Evolutionary conservation across 2,888 invertebrate species (phyloP).

Genomic region (Cheilosia grossa): DNA sequence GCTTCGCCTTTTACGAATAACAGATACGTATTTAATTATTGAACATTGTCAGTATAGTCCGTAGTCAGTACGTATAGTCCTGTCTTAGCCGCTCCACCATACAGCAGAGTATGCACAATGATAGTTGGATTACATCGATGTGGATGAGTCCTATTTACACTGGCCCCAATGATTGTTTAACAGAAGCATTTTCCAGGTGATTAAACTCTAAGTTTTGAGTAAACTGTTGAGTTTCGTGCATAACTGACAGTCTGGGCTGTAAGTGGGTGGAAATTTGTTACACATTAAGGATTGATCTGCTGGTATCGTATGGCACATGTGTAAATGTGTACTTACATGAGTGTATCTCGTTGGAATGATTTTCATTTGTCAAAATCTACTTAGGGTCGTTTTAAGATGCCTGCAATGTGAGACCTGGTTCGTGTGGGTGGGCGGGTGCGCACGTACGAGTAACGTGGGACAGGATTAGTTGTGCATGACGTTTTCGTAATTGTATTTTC

Average conservation of each 20-base stretch:
- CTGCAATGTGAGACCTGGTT: slow-evolving; percentile 1
- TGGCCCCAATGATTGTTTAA: slow-evolving; percentile 67
- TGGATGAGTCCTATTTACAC: slow-evolving; percentile 57
- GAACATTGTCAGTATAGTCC: slow-evolving; percentile 50
- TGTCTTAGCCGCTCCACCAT: neutral
- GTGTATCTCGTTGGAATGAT: slow-evolving; percentile 22
- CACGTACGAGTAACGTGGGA: neutral
- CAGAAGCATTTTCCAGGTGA: slow-evolving; percentile 73
- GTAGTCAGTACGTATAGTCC: neutral
- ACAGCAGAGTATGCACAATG: neutral
- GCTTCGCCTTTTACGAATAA: slow-evolving; percentile 25
- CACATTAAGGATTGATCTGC: slow-evolving; percentile 27
- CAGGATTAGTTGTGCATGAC: slow-evolving; percentile 28
- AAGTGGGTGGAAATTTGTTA: slow-evolving; percentile 27
- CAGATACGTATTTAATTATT: slow-evolving; percentile 66
- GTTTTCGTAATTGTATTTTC: slow-evolving; percentile 25
- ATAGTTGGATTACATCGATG: slow-evolving; percentile 56
- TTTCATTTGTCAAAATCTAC: slow-evolving; percentile 51
- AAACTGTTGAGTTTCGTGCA: slow-evolving; percentile 64
- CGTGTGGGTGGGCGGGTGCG: neutral
- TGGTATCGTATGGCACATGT: slow-evolving; percentile 19
- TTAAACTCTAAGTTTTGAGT: slow-evolving; percentile 66
- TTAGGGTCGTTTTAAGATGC: slow-evolving; percentile 33
- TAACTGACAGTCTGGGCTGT: slow-evolving; percentile 43
- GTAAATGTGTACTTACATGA: slow-evolving; percentile 1